A percentile compares a stretch with the other conserved stretches of the same genome.
phyloP scores from a whole-genome alignment of 2,113 vertebrate genomes.

The Gymnocephalus cernua region DNA sequence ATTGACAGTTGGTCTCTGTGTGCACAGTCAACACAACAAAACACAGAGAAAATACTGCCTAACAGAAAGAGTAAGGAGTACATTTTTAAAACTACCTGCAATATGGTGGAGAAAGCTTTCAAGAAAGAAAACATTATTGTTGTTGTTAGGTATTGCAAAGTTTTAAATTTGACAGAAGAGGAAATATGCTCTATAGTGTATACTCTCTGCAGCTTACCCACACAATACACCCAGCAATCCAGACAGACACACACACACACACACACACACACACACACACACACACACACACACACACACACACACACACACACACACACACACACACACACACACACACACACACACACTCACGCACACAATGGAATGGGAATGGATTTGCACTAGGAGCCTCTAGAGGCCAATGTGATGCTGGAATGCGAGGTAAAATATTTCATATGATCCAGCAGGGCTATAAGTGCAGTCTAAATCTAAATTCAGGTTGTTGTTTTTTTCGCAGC shows the following conservation, averaged over 20 bases:
- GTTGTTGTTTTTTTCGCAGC: too few relatives aligned
- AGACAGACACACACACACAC: conserved; percentile 24
- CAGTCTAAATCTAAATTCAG: conserved; percentile 31
- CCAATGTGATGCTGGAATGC: conserved; percentile 41
- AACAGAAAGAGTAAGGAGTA: not conserved
- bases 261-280: conserved; percentile 11
- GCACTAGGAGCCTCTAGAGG: conserved; percentile 38
- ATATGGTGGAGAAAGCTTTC: not conserved
- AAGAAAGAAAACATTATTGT: not conserved
- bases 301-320: conserved; percentile 17
- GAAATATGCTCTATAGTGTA: not conserved
- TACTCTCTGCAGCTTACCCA: not conserved
- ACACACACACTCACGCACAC: conserved; percentile 22
- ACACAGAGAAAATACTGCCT: not conserved
- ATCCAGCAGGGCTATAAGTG: conserved; percentile 19
- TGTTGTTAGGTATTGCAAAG: not conserved
- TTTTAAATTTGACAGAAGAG: not conserved
- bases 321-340: conserved; percentile 20
- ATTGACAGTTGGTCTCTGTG: not conserved
- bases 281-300: conserved; percentile 16
- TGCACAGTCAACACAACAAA: not conserved
- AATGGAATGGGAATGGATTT: conserved; percentile 45
- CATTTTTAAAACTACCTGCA: not conserved
- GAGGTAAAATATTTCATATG: conserved; percentile 57
- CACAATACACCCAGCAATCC: not conserved